These are phyloP conservation scores for Ctenicera cuprea DNA, from an alignment of 2,888 invertebrate genomes.

Conservation along the genomic window DNA sequence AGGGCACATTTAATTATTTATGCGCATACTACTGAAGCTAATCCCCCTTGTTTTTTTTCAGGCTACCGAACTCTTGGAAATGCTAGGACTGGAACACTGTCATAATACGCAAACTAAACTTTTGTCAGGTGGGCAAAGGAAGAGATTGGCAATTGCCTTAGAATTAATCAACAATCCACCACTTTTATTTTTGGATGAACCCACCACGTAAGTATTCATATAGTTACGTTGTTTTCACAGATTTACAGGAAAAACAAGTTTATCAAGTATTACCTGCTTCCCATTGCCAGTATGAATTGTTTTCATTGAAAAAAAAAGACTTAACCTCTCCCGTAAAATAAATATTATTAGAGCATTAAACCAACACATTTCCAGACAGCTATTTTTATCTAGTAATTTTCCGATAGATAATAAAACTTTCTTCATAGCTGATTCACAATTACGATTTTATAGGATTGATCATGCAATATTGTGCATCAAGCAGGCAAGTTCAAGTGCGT, in stretches of 20 bases:
- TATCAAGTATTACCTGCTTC: too few species aligned
- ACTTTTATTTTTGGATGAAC: slow-evolving; percentile 96
- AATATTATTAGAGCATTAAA: too few species aligned
- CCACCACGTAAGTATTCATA: slow-evolving; percentile 84
- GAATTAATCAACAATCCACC: slow-evolving; percentile 97
- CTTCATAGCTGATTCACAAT: neutral
- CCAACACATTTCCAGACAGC: too few species aligned
- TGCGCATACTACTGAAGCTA: neutral
- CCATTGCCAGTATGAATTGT: too few species aligned
- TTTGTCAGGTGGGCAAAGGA: slow-evolving; percentile 95
- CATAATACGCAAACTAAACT: slow-evolving; percentile 86
- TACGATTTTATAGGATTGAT: neutral
- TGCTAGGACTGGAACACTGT: slow-evolving; percentile 88
- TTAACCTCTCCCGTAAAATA: too few species aligned
- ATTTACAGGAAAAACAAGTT: too few species aligned
- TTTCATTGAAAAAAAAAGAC: too few species aligned
- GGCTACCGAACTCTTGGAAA: slow-evolving; percentile 92
- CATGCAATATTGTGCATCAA: neutral
- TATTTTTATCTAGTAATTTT: neutral
- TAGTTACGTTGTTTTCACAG: neutral
- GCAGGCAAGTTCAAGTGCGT: slow-evolving; percentile 17
- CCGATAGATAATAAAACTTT: neutral
- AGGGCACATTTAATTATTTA: neutral
- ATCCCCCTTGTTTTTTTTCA: too few species aligned
- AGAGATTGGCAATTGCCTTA: slow-evolving; percentile 93